Evolutionary conservation across 53 echinoderm and acorn worm species (phyloP), one percentile per base, ranked within the genome.

Genomic region (Apostichopus leukothele): DNA sequence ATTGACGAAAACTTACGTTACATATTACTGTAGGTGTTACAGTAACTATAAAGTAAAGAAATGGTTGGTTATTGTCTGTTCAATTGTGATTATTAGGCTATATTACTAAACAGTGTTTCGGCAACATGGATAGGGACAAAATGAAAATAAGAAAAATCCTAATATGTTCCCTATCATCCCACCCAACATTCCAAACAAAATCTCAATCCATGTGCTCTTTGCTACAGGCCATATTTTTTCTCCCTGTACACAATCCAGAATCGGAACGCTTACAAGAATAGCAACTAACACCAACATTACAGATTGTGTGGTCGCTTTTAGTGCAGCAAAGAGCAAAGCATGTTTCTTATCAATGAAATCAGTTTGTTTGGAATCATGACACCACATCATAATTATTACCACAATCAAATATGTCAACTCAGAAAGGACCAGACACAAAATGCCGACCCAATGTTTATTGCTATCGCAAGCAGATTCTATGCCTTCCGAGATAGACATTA

Each of bases 401-500:
- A 18, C 5, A n/a, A n/a, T 19, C 6, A 85, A 14, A 11, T 85
- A 85, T 5, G 67, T 16, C 16, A 61, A 14, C 50, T 85, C 85
- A 5, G 67, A 63, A 5, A 68, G n/a, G 9, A 85, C 12, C 9
- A 85, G 11, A 6, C 50, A 11, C 23, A 67, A 11, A 5, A 50
- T 60, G 9, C 85, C 85, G 9, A 85, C 16, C 67, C 67, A 67
- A 16, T 71, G 71, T 0, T 83, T 83, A 3, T 21, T 8, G 14
- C 7, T 14, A 25, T 51, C 85, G 6, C 26, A 7, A 5, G 50
- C 57, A 27, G 13, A 25, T 27, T 85, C 85, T 59, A 67, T 67
- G 4, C 16, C 26, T 50, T 85, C 85, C 13, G 85, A 26, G 50
- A 85, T 25, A 23, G 67, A 67, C 5, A 85, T 67, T 25, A 85